Conservation (phyloP, 2,113 vertebrate genomes). For the Dissostichus mawsoni region DNA sequence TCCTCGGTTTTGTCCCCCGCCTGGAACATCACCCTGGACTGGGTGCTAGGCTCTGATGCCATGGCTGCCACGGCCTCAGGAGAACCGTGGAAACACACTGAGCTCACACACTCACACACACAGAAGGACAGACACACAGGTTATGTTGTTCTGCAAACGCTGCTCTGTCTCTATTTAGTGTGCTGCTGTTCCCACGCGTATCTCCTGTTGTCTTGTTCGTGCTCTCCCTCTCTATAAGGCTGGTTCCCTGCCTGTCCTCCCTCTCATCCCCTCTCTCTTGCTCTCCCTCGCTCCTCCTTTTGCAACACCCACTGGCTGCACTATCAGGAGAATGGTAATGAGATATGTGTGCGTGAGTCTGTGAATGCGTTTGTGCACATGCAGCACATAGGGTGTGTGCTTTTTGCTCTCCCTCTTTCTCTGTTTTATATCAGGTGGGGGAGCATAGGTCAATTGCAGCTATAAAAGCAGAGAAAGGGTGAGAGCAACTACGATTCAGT, state of each 20-base stretch:
- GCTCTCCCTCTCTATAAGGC: conserved; percentile 53
- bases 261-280: conserved; percentile 41
- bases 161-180: conserved; percentile 37
- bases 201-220: conserved; percentile 61
- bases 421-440: conserved; percentile 46
- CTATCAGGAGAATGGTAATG: conserved; percentile 81
- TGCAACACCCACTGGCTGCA: conserved; percentile 76
- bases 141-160: conserved; percentile 34
- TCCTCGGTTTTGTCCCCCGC: conserved; percentile 84
- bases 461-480: conserved; percentile 69
- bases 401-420: conserved; percentile 46
- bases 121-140: conserved; percentile 19
- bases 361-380: conserved; percentile 22
- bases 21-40: conserved; percentile 92
- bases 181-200: conserved; percentile 55
- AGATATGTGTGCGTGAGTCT: conserved; percentile 72
- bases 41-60: conserved; percentile 85
- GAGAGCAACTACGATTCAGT: conserved; percentile 30
- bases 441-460: conserved; percentile 78
- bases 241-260: conserved; percentile 57
- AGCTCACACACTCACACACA: conserved; percentile 41
- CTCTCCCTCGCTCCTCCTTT: conserved; percentile 73
- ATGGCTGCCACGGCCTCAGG: conserved; percentile 84
- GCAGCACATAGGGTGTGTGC: conserved; percentile 56
- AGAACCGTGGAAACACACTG: conserved; percentile 73